phyloP scores from a whole-genome alignment of 2,797 vertebrate species.

The Sylvia borin region DNA sequence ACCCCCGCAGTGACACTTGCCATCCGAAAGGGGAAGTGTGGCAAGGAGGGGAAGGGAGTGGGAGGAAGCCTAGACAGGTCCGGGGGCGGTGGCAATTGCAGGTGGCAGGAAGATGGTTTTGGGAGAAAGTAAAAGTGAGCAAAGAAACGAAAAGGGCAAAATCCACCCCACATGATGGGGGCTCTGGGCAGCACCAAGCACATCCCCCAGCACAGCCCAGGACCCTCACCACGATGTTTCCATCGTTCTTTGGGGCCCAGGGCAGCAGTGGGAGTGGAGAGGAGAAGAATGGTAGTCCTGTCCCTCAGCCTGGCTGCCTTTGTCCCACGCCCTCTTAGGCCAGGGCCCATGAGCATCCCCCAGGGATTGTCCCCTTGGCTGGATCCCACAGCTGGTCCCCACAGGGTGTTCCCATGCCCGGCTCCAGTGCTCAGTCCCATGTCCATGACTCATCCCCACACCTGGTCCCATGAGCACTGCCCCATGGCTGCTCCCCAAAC shows the following conservation, averaged over 20 bases:
- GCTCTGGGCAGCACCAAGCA: background rate
- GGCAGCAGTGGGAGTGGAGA: rapidly evolving
- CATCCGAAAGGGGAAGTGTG: background rate
- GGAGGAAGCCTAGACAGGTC: background rate
- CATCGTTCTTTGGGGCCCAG: rapidly evolving
- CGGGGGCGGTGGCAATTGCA: rapidly evolving
- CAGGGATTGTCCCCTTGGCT: background rate
- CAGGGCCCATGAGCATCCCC: background rate
- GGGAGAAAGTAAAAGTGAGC: background rate
- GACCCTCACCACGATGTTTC: background rate
- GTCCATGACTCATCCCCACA: background rate
- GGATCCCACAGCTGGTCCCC: background rate
- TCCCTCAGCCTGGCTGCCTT: background rate
- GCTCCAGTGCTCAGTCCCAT: background rate
- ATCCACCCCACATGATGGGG: rapidly evolving
- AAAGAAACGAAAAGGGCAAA: background rate
- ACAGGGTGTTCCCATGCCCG: background rate
- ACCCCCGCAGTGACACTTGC: background rate
- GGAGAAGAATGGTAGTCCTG: background rate
- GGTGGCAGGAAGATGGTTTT: constrained; percentile 33
- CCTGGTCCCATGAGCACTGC: background rate
- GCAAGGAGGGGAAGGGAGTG: background rate
- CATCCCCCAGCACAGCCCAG: background rate
- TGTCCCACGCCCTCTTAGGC: rapidly evolving
- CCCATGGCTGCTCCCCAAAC: background rate